Percentiles rank a stretch among this genome's conserved stretches.
These are phyloP conservation scores for Oncorhynchus masou DNA, from an alignment of 2,113 vertebrate species.

Conservation along the genomic window DNA sequence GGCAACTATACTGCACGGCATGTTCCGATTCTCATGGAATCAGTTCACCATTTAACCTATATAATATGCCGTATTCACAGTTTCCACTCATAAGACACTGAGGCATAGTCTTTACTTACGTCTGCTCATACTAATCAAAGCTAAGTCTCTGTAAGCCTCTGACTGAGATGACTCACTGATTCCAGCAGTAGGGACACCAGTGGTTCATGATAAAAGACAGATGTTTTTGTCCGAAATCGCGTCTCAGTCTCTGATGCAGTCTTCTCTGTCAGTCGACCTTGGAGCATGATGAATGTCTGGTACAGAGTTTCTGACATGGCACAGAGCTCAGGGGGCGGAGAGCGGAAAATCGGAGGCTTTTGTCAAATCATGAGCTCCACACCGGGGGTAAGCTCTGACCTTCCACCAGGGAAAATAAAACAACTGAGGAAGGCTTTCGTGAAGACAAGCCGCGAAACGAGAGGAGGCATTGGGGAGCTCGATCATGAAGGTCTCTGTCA, in stretches of 20 bases:
- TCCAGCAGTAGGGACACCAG: constrained; percentile 49
- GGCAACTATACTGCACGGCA: constrained; percentile 53
- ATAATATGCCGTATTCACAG: background rate
- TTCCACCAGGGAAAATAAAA: constrained; percentile 14
- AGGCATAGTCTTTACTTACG: no score
- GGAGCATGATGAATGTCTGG: constrained; percentile 31
- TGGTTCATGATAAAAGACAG: constrained; percentile 55
- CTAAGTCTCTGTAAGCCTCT: background rate
- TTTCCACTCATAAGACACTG: no score
- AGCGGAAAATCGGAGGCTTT: constrained; percentile 7
- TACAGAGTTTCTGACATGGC: constrained; percentile 21
- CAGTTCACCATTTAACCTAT: background rate
- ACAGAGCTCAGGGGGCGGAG: background rate
- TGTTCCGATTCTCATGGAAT: constrained; percentile 57
- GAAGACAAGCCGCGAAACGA: constrained; percentile 1
- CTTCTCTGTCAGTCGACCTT: constrained; percentile 8
- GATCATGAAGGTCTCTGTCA: no score
- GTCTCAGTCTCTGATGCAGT: background rate
- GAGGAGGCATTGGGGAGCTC: background rate
- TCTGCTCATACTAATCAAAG: no score
- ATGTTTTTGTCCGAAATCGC: constrained; percentile 17
- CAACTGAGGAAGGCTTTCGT: constrained; percentile 3
- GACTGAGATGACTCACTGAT: constrained; percentile 40
- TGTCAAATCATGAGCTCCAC: constrained; percentile 23
- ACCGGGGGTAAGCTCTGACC: constrained; percentile 26